phyloP scores from a whole-genome alignment of 2,113 vertebrate genomes.

The Micromys minutus region DNA sequence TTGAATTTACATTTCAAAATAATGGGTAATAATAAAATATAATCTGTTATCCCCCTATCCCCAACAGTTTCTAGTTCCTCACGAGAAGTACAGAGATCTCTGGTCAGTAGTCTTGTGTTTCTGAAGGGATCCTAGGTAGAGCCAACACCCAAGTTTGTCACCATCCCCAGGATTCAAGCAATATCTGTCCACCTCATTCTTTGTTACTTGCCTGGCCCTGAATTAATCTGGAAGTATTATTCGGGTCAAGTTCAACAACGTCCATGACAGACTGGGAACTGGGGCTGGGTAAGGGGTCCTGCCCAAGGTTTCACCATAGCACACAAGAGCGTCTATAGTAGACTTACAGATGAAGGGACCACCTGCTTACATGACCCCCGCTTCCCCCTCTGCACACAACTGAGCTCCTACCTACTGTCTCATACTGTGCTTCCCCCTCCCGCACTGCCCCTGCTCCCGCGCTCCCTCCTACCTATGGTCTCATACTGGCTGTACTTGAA shows the following conservation, averaged over 20 bases:
- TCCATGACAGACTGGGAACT: background rate
- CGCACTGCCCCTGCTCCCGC: background rate
- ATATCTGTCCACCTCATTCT: background rate
- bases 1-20: constrained; percentile 43
- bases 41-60: background rate
- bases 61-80: background rate
- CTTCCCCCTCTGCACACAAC: background rate
- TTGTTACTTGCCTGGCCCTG: background rate
- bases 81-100: background rate
- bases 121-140: background rate
- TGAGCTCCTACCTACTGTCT: too few relatives aligned
- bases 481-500: constrained; percentile 89
- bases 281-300: background rate
- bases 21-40: too few relatives aligned
- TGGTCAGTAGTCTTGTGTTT: background rate
- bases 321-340: background rate
- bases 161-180: background rate
- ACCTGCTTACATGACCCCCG: background rate
- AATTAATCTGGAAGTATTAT: constrained; percentile 33
- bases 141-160: background rate
- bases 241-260: background rate
- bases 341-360: background rate
- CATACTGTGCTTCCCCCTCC: too few relatives aligned
- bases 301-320: background rate
- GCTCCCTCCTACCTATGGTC: constrained; percentile 85